These are phyloP conservation scores for Electrona antarctica DNA, from an alignment of 2,113 vertebrate genomes.

Conservation along the genomic window DNA sequence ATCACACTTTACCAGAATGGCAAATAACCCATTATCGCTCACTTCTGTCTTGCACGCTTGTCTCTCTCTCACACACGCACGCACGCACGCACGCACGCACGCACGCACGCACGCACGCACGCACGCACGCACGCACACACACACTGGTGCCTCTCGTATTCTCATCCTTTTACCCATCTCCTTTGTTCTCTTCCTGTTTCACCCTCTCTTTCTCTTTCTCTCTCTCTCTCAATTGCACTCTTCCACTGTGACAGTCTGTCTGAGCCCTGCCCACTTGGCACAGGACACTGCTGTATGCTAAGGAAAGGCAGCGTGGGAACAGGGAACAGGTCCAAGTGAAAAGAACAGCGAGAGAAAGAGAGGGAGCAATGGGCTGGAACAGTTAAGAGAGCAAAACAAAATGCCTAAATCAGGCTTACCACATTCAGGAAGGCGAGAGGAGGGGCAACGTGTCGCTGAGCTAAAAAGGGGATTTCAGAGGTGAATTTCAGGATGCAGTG, in stretches of 20 bases:
- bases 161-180: background rate
- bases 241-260: conserved; percentile 1
- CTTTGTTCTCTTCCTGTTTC: background rate
- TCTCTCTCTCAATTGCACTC: conserved; percentile 4
- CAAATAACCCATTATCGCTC: conserved; percentile 58
- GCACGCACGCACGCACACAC: no score
- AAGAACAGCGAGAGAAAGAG: conserved; percentile 6
- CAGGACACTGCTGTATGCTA: conserved; percentile 29
- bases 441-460: background rate
- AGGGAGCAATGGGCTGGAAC: conserved; percentile 20
- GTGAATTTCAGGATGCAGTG: conserved; percentile 29
- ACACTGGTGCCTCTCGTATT: background rate
- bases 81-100: no score
- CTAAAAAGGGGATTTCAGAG: background rate
- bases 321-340: conserved; percentile 50
- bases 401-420: background rate
- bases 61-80: conserved; percentile 5
- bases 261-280: conserved; percentile 54
- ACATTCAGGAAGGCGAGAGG: background rate
- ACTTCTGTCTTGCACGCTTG: conserved; percentile 1
- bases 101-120: no score
- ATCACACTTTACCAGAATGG: conserved; percentile 55
- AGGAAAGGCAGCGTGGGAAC: conserved; percentile 66
- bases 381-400: conserved; percentile 8
- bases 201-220: conserved; percentile 1